Conservation (phyloP, 2,797 vertebrate species). For the Acrocephalus scirpaceus region DNA sequence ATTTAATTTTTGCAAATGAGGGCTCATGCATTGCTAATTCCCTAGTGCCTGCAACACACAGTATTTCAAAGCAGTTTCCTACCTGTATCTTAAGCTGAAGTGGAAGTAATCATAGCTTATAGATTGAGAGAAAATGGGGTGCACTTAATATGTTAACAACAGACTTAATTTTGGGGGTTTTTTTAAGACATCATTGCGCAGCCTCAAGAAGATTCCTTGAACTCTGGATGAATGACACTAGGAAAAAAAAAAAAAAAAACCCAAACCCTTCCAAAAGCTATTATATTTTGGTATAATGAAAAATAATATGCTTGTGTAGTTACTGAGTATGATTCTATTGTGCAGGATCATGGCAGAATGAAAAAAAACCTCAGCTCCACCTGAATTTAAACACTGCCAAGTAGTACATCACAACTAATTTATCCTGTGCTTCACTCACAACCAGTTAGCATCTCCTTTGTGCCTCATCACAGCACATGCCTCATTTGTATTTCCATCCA, state of each 20-base stretch:
- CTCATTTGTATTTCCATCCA: constrained; percentile 23
- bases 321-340: not conserved
- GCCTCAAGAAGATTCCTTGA: not conserved
- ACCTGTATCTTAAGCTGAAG: not conserved
- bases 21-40: not conserved
- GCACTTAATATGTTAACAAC: not conserved
- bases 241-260: too few relatives aligned
- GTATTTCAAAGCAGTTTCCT: not conserved
- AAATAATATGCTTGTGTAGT: not conserved
- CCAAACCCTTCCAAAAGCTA: not conserved
- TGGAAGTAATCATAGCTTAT: not conserved
- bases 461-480: not conserved
- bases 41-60: not conserved
- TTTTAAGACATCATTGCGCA: not conserved
- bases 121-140: not conserved
- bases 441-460: not conserved
- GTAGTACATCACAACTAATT: not conserved
- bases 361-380: not conserved
- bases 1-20: not conserved
- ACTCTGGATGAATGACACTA: not conserved
- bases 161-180: not conserved
- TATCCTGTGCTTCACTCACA: not conserved
- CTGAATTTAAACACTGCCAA: constrained; percentile 12
- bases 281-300: not conserved
- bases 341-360: not conserved